Evolutionary conservation across 2,797 vertebrate species (phyloP).

Genomic region (Sebastes itinus): DNA sequence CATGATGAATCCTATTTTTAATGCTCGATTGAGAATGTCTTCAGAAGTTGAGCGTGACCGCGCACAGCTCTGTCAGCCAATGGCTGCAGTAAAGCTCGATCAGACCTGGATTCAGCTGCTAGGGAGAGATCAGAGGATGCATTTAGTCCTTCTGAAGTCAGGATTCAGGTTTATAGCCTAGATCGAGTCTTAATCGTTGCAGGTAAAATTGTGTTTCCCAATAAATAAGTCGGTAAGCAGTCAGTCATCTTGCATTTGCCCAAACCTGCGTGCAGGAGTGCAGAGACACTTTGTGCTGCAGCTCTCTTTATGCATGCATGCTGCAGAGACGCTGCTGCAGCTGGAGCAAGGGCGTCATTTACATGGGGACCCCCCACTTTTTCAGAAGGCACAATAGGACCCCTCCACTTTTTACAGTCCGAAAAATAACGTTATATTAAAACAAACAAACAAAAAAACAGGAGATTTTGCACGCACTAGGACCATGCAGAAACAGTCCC

Average conservation of each 20-base stretch:
- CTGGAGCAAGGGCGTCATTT: too few relatives aligned
- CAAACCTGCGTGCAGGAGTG: background rate
- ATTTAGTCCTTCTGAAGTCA: accelerated
- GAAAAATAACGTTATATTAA: too few relatives aligned
- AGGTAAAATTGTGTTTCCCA: accelerated
- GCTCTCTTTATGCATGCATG: too few relatives aligned
- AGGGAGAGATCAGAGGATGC: accelerated
- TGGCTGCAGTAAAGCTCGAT: background rate
- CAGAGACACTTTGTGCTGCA: background rate
- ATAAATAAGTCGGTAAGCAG: background rate
- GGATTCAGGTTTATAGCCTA: background rate
- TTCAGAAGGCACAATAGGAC: too few relatives aligned
- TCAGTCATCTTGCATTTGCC: conserved; percentile 31
- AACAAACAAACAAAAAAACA: too few relatives aligned
- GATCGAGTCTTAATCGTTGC: accelerated
- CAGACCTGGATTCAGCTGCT: background rate
- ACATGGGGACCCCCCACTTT: too few relatives aligned
- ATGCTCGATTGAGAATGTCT: conserved; percentile 33
- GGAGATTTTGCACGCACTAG: too few relatives aligned
- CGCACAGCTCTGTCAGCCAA: conserved; percentile 9
- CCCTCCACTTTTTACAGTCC: too few relatives aligned
- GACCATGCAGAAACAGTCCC: too few relatives aligned
- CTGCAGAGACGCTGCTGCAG: too few relatives aligned
- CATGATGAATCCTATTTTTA: conserved; percentile 18
- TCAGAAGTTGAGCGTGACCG: background rate